Evolutionary conservation across 2,888 invertebrate species (phyloP).

Genomic region (Drosophila limbata): DNA sequence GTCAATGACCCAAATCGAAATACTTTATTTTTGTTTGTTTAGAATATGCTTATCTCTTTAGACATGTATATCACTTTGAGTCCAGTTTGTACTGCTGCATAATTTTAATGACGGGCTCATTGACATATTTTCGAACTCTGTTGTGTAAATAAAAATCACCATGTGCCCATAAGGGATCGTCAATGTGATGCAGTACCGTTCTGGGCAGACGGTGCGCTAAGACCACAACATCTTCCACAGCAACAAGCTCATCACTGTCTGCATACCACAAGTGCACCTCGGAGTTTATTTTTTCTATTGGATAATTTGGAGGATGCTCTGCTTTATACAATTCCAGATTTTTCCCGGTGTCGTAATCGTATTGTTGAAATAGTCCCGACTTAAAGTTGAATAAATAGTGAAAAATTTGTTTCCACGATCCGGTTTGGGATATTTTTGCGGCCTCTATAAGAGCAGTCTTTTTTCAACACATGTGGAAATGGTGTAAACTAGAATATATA

Average conservation of each 20-base stretch:
- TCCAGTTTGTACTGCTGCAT: slow-evolving; percentile 58
- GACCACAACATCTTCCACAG: slow-evolving; percentile 67
- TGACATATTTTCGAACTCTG: slow-evolving; percentile 60
- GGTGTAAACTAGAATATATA: not conserved
- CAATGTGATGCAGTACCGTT: slow-evolving; percentile 57
- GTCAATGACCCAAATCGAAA: not conserved
- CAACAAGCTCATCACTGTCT: slow-evolving; percentile 67
- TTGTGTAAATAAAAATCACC: slow-evolving; percentile 57
- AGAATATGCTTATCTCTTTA: not conserved
- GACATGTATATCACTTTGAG: not conserved
- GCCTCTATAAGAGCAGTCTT: slow-evolving; percentile 55
- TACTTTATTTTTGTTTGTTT: not conserved
- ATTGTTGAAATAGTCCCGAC: slow-evolving; percentile 70
- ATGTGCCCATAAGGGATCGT: slow-evolving; percentile 70
- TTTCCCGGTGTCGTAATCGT: slow-evolving; percentile 58
- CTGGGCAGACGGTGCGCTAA: slow-evolving; percentile 66
- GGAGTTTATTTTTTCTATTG: slow-evolving; percentile 57
- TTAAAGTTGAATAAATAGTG: slow-evolving; percentile 75
- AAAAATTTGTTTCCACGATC: slow-evolving; percentile 75
- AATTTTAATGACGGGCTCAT: slow-evolving; percentile 67
- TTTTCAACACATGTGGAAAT: not conserved
- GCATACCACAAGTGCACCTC: slow-evolving; percentile 74
- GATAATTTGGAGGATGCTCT: slow-evolving; percentile 68
- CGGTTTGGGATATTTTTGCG: slow-evolving; percentile 68
- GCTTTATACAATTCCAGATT: slow-evolving; percentile 62